A percentile compares a stretch with the other conserved stretches of the same genome.
These are phyloP conservation scores for Schizothorax lantsangensis DNA, from an alignment of 2,797 vertebrate genomes.

Conservation along the genomic window DNA sequence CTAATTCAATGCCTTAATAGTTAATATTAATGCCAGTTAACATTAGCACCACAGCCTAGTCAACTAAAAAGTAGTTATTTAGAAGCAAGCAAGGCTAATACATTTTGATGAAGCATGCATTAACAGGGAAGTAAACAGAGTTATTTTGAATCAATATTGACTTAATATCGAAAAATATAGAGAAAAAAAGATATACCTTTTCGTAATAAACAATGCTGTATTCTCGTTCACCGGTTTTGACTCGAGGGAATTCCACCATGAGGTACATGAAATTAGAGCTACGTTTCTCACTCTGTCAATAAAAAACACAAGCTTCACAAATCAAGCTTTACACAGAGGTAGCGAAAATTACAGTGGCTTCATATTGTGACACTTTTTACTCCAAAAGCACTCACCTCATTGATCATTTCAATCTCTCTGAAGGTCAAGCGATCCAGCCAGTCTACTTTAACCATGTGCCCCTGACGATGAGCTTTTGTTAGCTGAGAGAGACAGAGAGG, in stretches of 20 bases:
- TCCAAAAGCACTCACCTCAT: conserved; percentile 83
- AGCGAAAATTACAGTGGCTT: neutral
- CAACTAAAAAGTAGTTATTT: neutral
- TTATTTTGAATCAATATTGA: neutral
- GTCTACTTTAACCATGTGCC: conserved; percentile 99
- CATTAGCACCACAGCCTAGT: neutral
- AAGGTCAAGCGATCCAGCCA: conserved; percentile 98
- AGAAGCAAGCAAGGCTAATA: neutral
- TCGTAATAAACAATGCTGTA: conserved; percentile 98
- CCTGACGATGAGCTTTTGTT: conserved; percentile 97
- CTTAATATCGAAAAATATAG: neutral
- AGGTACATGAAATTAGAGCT: conserved; percentile 99
- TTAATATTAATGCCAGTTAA: neutral
- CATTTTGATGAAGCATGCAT: neutral
- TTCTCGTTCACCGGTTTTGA: conserved; percentile 93
- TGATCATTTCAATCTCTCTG: conserved; percentile 99
- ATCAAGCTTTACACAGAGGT: neutral
- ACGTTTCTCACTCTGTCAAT: conserved; percentile 92
- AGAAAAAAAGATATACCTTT: conserved; percentile 81
- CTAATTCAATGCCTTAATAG: neutral
- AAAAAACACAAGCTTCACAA: neutral
- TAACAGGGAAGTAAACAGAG: neutral
- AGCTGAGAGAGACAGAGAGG: conserved; percentile 76
- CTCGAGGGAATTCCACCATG: conserved; percentile 98
- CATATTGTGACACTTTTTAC: neutral